Percentiles rank a stretch among this genome's conserved stretches.
Conservation (phyloP, 2,797 vertebrate genomes). For the Xiphophorus birchmanni region DNA sequence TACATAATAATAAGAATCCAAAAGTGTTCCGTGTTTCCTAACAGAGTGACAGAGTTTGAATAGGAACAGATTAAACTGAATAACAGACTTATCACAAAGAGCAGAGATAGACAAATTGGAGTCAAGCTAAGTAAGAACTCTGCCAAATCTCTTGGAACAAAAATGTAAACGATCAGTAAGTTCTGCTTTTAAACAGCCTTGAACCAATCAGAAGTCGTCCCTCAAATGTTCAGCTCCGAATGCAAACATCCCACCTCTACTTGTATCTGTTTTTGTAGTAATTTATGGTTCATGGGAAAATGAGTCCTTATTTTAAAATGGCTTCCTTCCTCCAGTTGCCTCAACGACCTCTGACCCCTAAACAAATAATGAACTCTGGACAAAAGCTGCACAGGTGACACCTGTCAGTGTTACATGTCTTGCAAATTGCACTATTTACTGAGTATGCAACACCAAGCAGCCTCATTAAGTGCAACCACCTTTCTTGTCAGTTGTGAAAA, state of each 20-base stretch:
- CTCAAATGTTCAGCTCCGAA: background rate
- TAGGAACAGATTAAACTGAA: background rate
- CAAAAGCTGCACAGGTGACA: background rate
- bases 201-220: background rate
- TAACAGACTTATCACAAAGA: background rate
- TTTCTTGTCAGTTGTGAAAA: conserved; percentile 1
- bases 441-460: background rate
- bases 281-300: background rate
- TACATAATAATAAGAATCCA: background rate
- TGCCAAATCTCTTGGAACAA: background rate
- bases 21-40: background rate
- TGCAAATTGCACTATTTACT: background rate
- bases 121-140: background rate
- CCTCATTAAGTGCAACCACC: conserved; percentile 20
- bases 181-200: background rate
- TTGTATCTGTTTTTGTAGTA: background rate
- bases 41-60: background rate
- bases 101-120: background rate
- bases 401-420: background rate
- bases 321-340: background rate
- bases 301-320: background rate
- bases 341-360: background rate
- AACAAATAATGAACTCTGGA: background rate
- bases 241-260: background rate
- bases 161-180: background rate